Conservation (phyloP, 2,797 vertebrate species). For the Sebastes glaucus region DNA sequence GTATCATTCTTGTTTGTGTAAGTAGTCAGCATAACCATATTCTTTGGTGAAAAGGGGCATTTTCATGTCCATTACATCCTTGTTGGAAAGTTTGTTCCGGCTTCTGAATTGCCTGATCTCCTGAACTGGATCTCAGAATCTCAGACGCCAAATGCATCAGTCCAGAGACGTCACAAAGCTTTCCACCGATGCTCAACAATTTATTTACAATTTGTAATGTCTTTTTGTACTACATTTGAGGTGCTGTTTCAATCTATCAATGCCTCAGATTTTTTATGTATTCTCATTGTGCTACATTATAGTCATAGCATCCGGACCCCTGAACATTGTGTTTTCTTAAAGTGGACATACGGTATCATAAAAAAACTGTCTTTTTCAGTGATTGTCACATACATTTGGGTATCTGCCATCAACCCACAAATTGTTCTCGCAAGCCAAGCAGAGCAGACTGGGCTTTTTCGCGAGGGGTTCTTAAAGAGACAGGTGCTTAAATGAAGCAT, state of each 20-base stretch:
- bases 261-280: neutral
- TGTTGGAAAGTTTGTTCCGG: neutral
- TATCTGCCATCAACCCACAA: too few species aligned
- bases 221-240: neutral
- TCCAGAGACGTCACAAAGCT: neutral
- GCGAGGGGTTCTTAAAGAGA: too few species aligned
- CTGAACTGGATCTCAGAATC: neutral
- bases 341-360: neutral
- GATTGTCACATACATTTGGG: neutral
- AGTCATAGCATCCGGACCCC: neutral
- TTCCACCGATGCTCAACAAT: neutral
- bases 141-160: neutral
- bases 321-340: neutral
- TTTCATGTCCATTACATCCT: neutral
- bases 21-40: neutral
- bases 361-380: neutral
- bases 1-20: neutral
- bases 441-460: too few species aligned
- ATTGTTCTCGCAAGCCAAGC: too few species aligned
- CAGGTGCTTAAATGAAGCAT: too few species aligned
- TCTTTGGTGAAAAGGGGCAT: neutral
- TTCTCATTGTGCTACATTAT: neutral
- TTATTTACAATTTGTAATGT: neutral
- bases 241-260: neutral
- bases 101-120: neutral